A percentile compares a stretch with the other conserved stretches of the same genome.
Conservation (phyloP, 23 tunicate species). For the Ciona savignyi region DNA sequence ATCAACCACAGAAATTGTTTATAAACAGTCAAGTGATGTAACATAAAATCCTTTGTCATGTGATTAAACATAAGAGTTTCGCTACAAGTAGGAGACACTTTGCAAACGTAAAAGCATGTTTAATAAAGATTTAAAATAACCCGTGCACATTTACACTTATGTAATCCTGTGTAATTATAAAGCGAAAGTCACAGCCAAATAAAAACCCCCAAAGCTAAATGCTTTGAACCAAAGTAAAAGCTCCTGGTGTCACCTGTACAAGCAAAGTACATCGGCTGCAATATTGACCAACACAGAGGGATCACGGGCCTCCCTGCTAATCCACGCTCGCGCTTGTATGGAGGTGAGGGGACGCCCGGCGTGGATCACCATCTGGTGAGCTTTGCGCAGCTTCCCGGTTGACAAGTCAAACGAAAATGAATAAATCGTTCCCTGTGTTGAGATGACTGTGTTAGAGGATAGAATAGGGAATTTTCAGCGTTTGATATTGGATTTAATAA, state of each 20-base stretch:
- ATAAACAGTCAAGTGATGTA: no score
- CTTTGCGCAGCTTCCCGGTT: constrained; percentile 53
- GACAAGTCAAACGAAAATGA: constrained; percentile 77
- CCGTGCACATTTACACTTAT: no score
- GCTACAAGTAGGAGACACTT: no score
- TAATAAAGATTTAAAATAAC: not conserved
- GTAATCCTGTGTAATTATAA: no score
- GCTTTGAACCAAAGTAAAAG: not conserved
- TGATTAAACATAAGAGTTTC: no score
- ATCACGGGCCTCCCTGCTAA: constrained; percentile 81
- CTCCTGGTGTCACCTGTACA: constrained; percentile 49
- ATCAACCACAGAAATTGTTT: no score
- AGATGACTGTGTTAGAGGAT: no score
- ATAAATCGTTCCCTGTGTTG: constrained; percentile 58
- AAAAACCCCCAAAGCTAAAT: not conserved
- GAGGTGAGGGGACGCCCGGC: constrained; percentile 44
- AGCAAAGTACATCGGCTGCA: constrained; percentile 38
- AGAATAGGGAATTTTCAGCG: no score
- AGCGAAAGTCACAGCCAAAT: not conserved
- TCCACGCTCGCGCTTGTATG: constrained; percentile 85
- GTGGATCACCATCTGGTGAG: constrained; percentile 58
- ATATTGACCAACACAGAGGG: constrained; percentile 86
- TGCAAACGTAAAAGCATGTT: no score
- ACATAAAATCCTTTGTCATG: no score
- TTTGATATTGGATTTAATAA: no score